Evolutionary conservation across 2,888 invertebrate species (phyloP).

Genomic region (Cephus pulcher): DNA sequence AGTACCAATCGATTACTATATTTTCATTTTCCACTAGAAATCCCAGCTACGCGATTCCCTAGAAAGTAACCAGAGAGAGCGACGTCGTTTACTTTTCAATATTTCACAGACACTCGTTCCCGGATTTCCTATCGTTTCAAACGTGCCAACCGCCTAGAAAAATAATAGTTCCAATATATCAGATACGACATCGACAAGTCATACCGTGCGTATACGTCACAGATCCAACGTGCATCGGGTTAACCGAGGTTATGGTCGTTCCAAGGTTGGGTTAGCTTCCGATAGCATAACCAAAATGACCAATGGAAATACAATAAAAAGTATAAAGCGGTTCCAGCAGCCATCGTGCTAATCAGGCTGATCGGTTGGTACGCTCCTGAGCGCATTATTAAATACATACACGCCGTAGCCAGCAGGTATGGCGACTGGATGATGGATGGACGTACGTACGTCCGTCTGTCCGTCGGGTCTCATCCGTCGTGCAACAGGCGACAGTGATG

Average conservation of each 20-base stretch:
- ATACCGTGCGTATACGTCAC: background rate
- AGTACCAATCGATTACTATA: background rate
- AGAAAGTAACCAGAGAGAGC: background rate
- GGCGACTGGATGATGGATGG: conserved; percentile 61
- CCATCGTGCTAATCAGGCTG: conserved; percentile 16
- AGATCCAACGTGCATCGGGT: background rate
- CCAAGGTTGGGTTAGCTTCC: background rate
- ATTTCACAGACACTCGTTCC: background rate
- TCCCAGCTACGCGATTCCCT: background rate
- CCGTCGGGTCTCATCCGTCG: conserved; percentile 28
- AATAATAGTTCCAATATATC: background rate
- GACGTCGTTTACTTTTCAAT: background rate
- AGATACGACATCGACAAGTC: background rate
- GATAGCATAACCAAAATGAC: background rate
- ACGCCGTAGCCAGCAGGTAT: conserved; percentile 46
- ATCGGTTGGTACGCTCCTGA: conserved; percentile 16
- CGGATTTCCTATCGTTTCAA: background rate
- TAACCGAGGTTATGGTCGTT: background rate
- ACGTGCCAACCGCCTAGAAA: background rate
- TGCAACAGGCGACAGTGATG: conserved; percentile 62
- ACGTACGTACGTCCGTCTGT: conserved; percentile 43
- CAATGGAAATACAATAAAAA: background rate
- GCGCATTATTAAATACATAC: conserved; percentile 18
- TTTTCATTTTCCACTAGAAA: background rate
- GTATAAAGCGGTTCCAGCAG: background rate